Base-by-base conservation (phyloP, 2,113 vertebrate species). In the Tragelaphus strepsiceros region DNA sequence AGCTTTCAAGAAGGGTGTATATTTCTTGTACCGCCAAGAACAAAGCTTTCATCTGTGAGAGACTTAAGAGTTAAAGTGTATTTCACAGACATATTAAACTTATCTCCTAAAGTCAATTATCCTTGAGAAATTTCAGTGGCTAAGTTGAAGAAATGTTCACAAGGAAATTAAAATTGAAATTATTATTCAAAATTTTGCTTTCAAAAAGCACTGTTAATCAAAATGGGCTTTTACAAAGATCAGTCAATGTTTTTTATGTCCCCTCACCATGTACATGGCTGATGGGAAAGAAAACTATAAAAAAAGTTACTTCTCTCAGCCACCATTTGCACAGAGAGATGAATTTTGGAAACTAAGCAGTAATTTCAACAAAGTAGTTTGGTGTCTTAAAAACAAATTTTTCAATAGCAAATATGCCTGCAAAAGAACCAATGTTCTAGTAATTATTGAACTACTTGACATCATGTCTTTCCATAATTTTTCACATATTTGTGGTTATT, bases 21-120 rank as follows among this genome's bases (percentile, higher is more conserved):
- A 32, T 86, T 92, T 97, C 78, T 78, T 49, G 8, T 56, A 84
- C 35, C 77, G 85, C 96, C 88, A 82, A 92, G 88, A 97, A 77
- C 82, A 85, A 71, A 83, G 49, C 56, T 94, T 97, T 96, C 82
- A 94, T 81, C 85, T 56, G 26, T 58, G 26, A 97, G 59, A 21
- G 78, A 51, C 78, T 89, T 56, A 56, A 62, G 35, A 91, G 39
- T 56, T 35, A 58, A 28, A 56, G n/a, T 54, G 24, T 39, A 74
- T 87, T 91, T 96, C 32, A 87, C 86, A 86, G 56, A 46, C 43
- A 39, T 64, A 49, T 13, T 82, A 82, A 78, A 86, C 13, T 77
- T 83, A 82, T 54, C 39, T 91, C 49, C 85, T 64, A 88, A 62
- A 86, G 51, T 28, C 81, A 62, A 7, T 74, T 94, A 71, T 62